Conservation (phyloP, 2,797 vertebrate genomes). For the Acipenser oxyrinchus region DNA sequence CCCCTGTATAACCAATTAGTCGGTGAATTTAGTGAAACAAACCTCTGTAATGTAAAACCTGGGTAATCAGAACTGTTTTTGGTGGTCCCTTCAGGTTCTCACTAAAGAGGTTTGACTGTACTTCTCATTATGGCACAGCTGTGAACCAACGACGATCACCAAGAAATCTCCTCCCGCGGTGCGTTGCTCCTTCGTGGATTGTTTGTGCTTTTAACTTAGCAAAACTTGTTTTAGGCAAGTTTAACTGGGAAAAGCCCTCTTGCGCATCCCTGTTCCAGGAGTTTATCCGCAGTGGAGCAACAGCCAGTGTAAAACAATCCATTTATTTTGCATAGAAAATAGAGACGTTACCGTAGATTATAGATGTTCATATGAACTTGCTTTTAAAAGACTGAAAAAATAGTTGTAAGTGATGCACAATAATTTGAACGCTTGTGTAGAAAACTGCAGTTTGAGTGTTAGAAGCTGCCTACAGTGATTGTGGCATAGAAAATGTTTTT, state of each 20-base stretch:
- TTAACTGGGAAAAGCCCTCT: neutral
- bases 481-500: neutral
- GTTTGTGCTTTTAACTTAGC: conserved; percentile 34
- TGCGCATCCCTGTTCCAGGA: neutral
- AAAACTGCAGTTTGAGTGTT: no score
- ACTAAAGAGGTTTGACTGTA: conserved; percentile 57
- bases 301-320: neutral
- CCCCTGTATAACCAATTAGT: neutral
- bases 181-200: conserved; percentile 41
- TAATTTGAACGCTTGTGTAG: no score
- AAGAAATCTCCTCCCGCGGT: conserved; percentile 54
- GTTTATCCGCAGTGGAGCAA: neutral
- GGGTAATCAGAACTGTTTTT: conserved; percentile 32
- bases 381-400: no score
- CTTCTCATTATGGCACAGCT: conserved; percentile 38
- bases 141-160: conserved; percentile 51
- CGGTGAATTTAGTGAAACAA: neutral
- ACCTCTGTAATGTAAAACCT: neutral
- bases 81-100: conserved; percentile 47
- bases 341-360: neutral
- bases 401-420: no score
- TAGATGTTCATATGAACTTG: no score
- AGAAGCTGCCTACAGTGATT: neutral
- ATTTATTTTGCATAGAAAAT: neutral
- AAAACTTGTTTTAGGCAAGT: neutral